Percentiles rank a stretch among this genome's conserved stretches.
Conservation (phyloP, 2,797 vertebrate species). For the Nothura maculosa region DNA sequence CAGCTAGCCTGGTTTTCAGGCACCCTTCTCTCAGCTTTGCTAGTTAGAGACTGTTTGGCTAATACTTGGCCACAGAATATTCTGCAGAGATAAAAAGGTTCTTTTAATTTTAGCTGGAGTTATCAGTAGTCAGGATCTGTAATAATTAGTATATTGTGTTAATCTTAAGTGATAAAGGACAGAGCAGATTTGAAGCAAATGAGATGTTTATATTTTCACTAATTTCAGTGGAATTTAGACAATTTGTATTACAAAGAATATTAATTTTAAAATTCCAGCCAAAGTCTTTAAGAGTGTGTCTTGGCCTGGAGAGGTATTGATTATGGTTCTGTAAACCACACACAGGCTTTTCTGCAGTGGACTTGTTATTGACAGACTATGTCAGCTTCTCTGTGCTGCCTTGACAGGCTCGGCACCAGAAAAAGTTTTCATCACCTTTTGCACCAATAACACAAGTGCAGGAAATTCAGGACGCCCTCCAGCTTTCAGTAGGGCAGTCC, state of each 20-base stretch:
- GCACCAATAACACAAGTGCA: neutral
- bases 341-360: neutral
- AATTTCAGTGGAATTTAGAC: neutral
- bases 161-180: neutral
- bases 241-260: neutral
- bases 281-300: neutral
- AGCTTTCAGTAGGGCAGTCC: neutral
- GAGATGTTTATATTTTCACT: neutral
- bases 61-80: neutral
- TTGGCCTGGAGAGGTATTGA: neutral
- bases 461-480: neutral
- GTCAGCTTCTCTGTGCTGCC: neutral
- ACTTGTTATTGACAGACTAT: neutral
- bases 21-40: neutral
- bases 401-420: constrained; percentile 7
- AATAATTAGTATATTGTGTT: neutral
- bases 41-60: neutral
- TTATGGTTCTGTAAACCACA: neutral
- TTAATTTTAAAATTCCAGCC: neutral
- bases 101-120: neutral
- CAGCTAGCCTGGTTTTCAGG: neutral
- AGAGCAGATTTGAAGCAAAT: neutral
- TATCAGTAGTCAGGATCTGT: neutral
- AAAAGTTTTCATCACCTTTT: neutral
- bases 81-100: neutral